Conservation (phyloP, 2,113 vertebrate genomes). For the Spizaetus ornatus region DNA sequence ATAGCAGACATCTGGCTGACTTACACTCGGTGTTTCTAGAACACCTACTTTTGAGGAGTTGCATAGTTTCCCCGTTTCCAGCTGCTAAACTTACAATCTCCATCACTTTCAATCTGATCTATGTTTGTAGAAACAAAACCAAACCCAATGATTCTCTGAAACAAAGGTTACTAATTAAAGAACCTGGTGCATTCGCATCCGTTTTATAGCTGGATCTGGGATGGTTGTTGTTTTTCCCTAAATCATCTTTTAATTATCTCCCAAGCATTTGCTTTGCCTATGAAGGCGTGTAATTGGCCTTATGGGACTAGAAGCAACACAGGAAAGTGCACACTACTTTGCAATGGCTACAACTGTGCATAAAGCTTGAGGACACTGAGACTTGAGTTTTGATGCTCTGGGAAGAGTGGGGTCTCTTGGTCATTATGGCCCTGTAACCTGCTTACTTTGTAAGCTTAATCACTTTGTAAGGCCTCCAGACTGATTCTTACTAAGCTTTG, state of each 20-base stretch:
- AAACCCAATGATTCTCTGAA: background rate
- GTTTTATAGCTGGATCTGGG: background rate
- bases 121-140: background rate
- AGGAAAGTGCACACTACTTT: background rate
- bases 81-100: background rate
- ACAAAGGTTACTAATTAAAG: background rate
- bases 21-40: background rate
- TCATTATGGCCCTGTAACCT: background rate
- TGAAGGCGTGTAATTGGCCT: conserved; percentile 29
- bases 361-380: background rate
- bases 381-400: background rate
- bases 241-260: conserved; percentile 49
- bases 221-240: background rate
- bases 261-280: background rate
- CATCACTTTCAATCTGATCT: background rate
- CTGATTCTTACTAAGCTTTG: background rate
- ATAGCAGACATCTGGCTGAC: background rate
- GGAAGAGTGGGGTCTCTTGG: background rate
- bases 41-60: background rate
- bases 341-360: background rate
- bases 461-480: background rate
- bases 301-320: background rate
- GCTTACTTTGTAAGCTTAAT: background rate
- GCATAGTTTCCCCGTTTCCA: background rate
- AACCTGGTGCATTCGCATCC: background rate